These are phyloP conservation scores for Akabosia matsudoensis DNA, from an alignment of 1,140 invertebrate genomes.

Conservation along the genomic window DNA sequence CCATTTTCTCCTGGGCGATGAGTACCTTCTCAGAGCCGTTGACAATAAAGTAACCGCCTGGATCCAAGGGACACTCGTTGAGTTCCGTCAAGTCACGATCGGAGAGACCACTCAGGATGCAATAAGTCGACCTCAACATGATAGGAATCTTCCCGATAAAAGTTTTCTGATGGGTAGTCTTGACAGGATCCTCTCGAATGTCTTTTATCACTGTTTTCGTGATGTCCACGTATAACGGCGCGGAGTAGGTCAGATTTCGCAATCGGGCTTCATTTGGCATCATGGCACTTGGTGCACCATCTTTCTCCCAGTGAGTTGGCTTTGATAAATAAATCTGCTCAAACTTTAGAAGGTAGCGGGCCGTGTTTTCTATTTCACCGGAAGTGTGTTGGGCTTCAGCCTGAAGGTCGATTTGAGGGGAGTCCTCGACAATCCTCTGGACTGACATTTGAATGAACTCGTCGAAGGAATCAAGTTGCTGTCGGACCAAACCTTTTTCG, in stretches of 20 bases:
- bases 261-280: constrained; percentile 97
- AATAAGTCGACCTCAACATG: constrained; percentile 96
- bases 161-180: constrained; percentile 93
- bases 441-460: constrained; percentile 99
- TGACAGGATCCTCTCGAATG: constrained; percentile 84
- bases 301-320: constrained; percentile 99
- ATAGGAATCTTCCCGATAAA: constrained; percentile 99
- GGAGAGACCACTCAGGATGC: constrained; percentile 83
- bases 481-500: constrained; percentile 96
- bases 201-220: constrained; percentile 89
- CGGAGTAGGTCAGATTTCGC: constrained; percentile 87
- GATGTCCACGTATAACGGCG: constrained; percentile 97
- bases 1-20: constrained; percentile 99
- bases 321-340: constrained; percentile 99
- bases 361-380: constrained; percentile 88
- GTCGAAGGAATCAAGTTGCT: constrained; percentile 98
- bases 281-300: constrained; percentile 96
- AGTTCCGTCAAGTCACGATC: constrained; percentile 98
- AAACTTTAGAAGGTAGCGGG: constrained; percentile 89
- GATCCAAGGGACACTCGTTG: constrained; percentile 98
- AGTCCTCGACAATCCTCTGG: constrained; percentile 97
- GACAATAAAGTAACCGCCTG: constrained; percentile 94
- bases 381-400: constrained; percentile 93
- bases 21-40: constrained; percentile 94
- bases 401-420: constrained; percentile 93